Evolutionary conservation across 2,797 vertebrate genomes (phyloP).

Genomic region (Ispidina lecontei): DNA sequence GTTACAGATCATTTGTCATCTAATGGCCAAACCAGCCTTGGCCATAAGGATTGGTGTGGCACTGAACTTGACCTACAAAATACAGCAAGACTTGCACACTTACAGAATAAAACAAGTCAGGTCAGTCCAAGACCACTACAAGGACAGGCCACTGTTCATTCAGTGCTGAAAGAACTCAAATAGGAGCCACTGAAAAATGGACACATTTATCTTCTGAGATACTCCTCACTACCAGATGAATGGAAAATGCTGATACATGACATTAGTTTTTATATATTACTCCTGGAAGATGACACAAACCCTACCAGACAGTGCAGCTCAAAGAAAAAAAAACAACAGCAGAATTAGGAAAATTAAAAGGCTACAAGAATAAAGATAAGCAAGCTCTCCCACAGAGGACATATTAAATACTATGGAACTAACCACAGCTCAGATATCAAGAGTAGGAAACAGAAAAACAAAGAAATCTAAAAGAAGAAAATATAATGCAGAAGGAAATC

Average conservation of each 20-base stretch:
- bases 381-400: not conserved
- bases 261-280: not conserved
- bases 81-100: not conserved
- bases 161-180: not conserved
- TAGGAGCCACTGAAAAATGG: not conserved
- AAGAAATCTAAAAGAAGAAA: not conserved
- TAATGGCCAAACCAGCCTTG: not conserved
- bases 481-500: not conserved
- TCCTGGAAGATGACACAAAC: not conserved
- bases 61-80: not conserved
- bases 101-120: not conserved
- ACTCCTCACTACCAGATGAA: not conserved
- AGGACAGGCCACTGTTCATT: not conserved
- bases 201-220: not conserved
- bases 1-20: not conserved
- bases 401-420: not conserved
- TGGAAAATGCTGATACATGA: not conserved
- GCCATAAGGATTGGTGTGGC: not conserved
- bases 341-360: not conserved
- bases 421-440: not conserved
- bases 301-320: not conserved
- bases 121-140: not conserved
- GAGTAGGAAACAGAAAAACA: not conserved
- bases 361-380: not conserved
- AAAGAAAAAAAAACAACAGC: not conserved